Base-by-base conservation (phyloP, 2,888 invertebrate genomes). In the Drosophila anceps region DNA sequence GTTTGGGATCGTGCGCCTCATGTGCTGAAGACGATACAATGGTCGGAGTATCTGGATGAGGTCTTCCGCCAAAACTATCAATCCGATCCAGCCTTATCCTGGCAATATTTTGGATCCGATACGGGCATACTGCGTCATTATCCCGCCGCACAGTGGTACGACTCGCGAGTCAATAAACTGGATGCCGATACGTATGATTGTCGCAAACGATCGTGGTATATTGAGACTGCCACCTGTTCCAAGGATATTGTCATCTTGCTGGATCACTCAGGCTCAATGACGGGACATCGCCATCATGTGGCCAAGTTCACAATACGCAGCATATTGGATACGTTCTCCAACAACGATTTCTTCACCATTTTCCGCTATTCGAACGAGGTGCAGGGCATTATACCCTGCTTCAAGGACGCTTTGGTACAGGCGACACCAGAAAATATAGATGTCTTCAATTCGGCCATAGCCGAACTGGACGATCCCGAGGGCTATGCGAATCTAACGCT, bases 91-190 rank as follows among this genome's bases (percentile, higher is more conserved):
- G 97, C 98, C 0, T 93, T 98, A 39, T 96, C 96, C 0, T 99
- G 99, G 98, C 99, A 99, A 93, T 99, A 98, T 93, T 99, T 99
- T 92, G 98, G 99, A 33, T 98, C 98, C 81, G 95, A 97, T 35
- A 96, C 96, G 5, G 99, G 99, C 15, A 96, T 99, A 88, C 94
- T 99, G 85, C 94, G 99, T 9, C 97, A 97, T 91, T 99, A 96
- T 94, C 99, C 99, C 59, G 96, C 96, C 2, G 95, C 96, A 92
- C 95, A 95, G 24, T 97, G 97, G 97, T 94, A 94, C 33, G 84
- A 90, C 7, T 64, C 82, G 6, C 54, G 74, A 0, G 69, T 69
- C 8, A 90, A 91, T 55, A 90, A 93, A 58, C 92, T 93, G 50
- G 93, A 94, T 74, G 93, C 94, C 8, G 98, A 98, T 92, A 95